Evolutionary conservation across 2,797 vertebrate species (phyloP).

Genomic region (Scolopax bukidnonensis): DNA sequence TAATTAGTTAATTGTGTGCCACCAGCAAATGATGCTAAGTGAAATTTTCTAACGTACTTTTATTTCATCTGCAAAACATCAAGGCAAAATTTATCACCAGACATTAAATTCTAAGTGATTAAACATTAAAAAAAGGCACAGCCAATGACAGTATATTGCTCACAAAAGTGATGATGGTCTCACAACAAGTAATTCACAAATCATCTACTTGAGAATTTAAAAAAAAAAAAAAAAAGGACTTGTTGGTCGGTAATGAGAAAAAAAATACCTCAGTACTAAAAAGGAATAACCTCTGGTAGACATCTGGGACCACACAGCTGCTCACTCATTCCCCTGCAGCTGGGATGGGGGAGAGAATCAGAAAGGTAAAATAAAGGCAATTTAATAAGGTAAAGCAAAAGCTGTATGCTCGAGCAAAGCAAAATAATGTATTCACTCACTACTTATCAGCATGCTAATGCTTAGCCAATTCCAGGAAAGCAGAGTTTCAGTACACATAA

Average conservation of each 20-base stretch:
- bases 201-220: not conserved
- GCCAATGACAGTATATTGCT: not conserved
- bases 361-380: not conserved
- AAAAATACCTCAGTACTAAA: not conserved
- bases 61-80: constrained; percentile 19
- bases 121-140: not conserved
- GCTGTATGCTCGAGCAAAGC: not conserved
- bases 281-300: not conserved
- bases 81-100: constrained; percentile 15
- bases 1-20: not conserved
- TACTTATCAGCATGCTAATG: not conserved
- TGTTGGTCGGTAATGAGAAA: not conserved
- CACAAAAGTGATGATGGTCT: not conserved
- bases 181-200: not conserved
- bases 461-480: not conserved
- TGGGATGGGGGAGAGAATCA: not conserved
- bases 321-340: rapidly evolving
- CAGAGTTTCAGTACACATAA: not conserved
- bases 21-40: not conserved
- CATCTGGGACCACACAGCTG: not conserved
- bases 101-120: not conserved
- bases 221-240: not conserved
- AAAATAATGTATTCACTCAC: not conserved
- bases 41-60: constrained; percentile 10
- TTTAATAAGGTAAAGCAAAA: not conserved